phyloP scores from a whole-genome alignment of 2,113 vertebrate genomes.

The Vidua chalybeata region DNA sequence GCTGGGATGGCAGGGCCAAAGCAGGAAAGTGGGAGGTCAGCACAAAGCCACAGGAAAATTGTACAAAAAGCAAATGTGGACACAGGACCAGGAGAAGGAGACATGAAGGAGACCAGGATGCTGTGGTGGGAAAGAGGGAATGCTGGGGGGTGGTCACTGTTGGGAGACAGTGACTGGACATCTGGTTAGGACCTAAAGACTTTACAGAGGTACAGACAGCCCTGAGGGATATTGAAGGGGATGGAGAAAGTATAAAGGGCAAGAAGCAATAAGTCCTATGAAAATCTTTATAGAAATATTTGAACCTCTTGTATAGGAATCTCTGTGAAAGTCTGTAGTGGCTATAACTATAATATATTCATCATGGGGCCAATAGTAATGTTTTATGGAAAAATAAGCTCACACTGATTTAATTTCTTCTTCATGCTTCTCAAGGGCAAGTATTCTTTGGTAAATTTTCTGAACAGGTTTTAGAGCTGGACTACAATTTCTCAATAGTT shows the following conservation, averaged over 20 bases:
- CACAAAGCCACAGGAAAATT: neutral
- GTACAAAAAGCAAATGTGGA: neutral
- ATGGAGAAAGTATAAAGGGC: neutral
- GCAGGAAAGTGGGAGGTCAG: neutral
- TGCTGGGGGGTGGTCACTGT: rapidly evolving
- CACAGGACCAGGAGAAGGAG: neutral
- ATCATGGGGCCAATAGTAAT: neutral
- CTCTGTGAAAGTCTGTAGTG: neutral
- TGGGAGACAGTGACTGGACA: rapidly evolving
- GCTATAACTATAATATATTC: neutral
- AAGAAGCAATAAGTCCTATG: neutral
- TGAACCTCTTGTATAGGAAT: neutral
- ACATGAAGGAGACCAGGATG: rapidly evolving
- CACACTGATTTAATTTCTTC: neutral
- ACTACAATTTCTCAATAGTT: neutral
- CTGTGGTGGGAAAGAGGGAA: neutral
- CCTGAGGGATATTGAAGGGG: neutral
- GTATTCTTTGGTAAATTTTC: neutral
- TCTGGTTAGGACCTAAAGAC: neutral
- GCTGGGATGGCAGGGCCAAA: neutral
- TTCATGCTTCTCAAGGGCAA: neutral
- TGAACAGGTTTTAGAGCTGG: neutral
- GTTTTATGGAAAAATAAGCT: neutral
- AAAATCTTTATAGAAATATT: neutral
- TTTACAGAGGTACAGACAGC: neutral